Conservation (phyloP, 92 coral and sea anemone genomes). For the Parazoanthus swiftii region DNA sequence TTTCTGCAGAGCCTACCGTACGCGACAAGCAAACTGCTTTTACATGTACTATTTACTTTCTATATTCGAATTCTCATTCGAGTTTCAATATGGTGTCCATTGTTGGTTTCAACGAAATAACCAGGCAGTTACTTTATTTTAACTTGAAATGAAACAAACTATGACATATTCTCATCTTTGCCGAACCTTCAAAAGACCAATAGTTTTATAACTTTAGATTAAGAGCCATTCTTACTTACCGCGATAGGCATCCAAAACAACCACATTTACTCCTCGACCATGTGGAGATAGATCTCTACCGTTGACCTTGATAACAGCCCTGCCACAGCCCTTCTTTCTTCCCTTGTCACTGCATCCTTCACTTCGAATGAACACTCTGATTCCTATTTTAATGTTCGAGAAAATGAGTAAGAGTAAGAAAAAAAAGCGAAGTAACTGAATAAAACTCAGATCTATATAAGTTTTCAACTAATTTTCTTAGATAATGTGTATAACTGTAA, state of each 20-base stretch:
- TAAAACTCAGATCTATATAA: too few relatives aligned
- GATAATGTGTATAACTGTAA: too few relatives aligned
- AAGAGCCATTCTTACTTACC: slow-evolving; percentile 10
- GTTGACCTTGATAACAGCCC: slow-evolving; percentile 48
- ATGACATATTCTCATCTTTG: too few relatives aligned
- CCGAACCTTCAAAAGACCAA: not conserved
- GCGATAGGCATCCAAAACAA: slow-evolving; percentile 38
- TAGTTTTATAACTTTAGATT: not conserved
- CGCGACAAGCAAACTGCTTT: too few relatives aligned
- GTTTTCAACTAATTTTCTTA: not conserved
- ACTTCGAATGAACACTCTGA: slow-evolving; percentile 36
- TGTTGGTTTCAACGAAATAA: too few relatives aligned
- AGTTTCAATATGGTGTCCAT: too few relatives aligned
- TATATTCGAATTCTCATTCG: too few relatives aligned
- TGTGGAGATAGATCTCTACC: slow-evolving; percentile 43
- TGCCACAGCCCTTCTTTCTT: slow-evolving; percentile 40
- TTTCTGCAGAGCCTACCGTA: too few relatives aligned
- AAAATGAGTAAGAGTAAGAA: not conserved
- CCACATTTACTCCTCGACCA: slow-evolving; percentile 41
- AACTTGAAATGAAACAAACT: too few relatives aligned
- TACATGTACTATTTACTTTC: too few relatives aligned
- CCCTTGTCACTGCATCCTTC: slow-evolving; percentile 30
- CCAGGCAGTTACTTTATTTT: too few relatives aligned
- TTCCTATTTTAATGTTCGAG: slow-evolving; percentile 1
- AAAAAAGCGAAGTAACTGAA: too few relatives aligned